Conservation (phyloP, 2,797 vertebrate genomes). For the Gymnocypris eckloni region DNA sequence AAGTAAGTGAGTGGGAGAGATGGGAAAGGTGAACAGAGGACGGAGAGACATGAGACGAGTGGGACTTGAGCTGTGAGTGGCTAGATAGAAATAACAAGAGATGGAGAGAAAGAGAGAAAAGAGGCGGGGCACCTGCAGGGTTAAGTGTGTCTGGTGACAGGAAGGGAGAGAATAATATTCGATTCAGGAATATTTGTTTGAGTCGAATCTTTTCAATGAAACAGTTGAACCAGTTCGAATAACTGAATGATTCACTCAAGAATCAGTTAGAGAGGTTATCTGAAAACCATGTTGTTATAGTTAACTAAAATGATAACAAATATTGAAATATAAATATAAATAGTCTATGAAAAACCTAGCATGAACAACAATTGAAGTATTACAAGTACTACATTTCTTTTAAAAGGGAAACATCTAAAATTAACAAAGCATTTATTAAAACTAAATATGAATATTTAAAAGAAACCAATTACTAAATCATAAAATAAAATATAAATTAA, state of each 20-base stretch:
- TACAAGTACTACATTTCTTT: neutral
- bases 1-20: constrained; percentile 40
- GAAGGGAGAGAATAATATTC: constrained; percentile 1
- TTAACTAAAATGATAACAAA: neutral
- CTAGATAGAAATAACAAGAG: constrained; percentile 23
- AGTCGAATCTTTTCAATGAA: neutral
- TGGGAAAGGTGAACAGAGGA: constrained; percentile 39
- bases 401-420: neutral
- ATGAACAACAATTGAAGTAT: neutral
- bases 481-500: neutral
- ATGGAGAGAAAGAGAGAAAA: constrained; percentile 21
- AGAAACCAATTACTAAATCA: neutral
- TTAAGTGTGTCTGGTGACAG: constrained; percentile 7
- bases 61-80: constrained; percentile 42
- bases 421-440: neutral
- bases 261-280: neutral
- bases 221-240: neutral
- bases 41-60: constrained; percentile 32
- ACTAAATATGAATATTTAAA: neutral
- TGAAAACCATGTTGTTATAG: no score
- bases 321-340: neutral
- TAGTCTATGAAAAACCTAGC: neutral
- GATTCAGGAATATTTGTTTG: neutral
- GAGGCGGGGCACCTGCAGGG: constrained; percentile 6
- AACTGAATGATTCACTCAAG: neutral